phyloP scores from a whole-genome alignment of 2,888 invertebrate genomes.

The Eudemis profundana region DNA sequence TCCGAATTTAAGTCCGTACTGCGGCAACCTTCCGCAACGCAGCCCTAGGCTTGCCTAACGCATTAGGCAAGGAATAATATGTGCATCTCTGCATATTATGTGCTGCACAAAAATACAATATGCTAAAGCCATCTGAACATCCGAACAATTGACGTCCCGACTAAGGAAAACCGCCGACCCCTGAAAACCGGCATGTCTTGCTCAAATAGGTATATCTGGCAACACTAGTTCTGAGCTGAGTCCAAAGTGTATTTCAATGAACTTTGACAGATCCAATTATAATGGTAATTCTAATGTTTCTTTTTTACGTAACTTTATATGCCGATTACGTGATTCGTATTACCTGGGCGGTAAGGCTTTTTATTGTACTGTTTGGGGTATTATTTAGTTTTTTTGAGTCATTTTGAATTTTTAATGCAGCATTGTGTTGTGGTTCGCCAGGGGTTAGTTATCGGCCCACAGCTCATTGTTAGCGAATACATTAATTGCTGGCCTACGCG shows the following conservation, averaged over 20 bases:
- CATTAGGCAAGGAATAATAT: too few species aligned
- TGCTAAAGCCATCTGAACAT: too few species aligned
- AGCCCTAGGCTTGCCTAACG: too few species aligned
- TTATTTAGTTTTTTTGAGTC: constrained; percentile 3
- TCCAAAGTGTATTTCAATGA: constrained; percentile 31
- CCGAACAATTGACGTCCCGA: too few species aligned
- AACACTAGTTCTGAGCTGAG: not conserved
- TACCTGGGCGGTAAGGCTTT: constrained; percentile 8
- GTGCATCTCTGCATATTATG: too few species aligned
- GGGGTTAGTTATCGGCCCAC: constrained; percentile 39
- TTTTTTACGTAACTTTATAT: constrained; percentile 23
- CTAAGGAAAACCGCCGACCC: too few species aligned
- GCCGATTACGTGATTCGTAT: constrained; percentile 9
- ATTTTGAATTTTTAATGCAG: constrained; percentile 35
- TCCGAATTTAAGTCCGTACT: too few species aligned
- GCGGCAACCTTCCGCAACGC: too few species aligned
- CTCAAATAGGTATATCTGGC: too few species aligned
- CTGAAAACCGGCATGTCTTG: too few species aligned
- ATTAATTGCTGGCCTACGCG: constrained; percentile 36
- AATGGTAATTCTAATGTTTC: constrained; percentile 30
- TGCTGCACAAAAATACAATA: too few species aligned
- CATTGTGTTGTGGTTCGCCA: constrained; percentile 27
- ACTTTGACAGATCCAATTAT: constrained; percentile 31
- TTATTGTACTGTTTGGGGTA: not conserved
- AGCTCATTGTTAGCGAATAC: constrained; percentile 27